Evolutionary conservation across 2,113 vertebrate species (phyloP), one percentile per base, ranked within the genome.

Genomic region (Triplophysa rosa): DNA sequence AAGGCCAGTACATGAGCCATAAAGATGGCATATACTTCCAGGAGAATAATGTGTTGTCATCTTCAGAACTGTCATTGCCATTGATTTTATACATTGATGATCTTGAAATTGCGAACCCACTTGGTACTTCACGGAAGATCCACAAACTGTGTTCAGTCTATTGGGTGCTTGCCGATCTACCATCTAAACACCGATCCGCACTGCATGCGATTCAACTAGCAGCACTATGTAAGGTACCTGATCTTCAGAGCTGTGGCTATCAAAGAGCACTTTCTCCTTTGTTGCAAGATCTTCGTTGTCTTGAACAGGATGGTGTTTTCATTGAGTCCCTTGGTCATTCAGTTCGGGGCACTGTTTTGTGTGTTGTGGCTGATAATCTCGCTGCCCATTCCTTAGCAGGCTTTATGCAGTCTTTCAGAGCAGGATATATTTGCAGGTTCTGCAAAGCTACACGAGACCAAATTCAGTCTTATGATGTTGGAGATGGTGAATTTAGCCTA

Each of bases 251-350:
- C 26, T 29, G 26, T 29, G 26, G 26, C 26, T 29, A 29, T 29
- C 26, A 3, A 29, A 29, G 26, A 29, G 26, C 26, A 29, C 26
- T 3, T 29, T 29, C 26, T 29, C 26, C 70, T 77, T 69, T 80
- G 68, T 69, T 88, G 3, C 11, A 40, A 84, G 85, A 86, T 24
- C 2, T 88, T 37, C 2, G 11, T 2, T 82, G 21, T 21, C 83
- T 83, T 80, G 75, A 83, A 21, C 13, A 37, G 71, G 85, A 86
- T 77, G 74, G 80, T 4, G 66, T 86, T 1, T 87, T 84, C 19
- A 81, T 84, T 72, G 81, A 83, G 61, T 77, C 52, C 5, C 16
- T 86, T 71, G 79, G 84, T 10, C 26, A 80, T 21, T 49, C 12
- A 26, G 59, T 87, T 1, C 8, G 40, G 3, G 83, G 81, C 2